These are phyloP conservation scores for Bergia sp. DNA, from an alignment of 92 coral and sea anemone genomes.

Conservation along the genomic window DNA sequence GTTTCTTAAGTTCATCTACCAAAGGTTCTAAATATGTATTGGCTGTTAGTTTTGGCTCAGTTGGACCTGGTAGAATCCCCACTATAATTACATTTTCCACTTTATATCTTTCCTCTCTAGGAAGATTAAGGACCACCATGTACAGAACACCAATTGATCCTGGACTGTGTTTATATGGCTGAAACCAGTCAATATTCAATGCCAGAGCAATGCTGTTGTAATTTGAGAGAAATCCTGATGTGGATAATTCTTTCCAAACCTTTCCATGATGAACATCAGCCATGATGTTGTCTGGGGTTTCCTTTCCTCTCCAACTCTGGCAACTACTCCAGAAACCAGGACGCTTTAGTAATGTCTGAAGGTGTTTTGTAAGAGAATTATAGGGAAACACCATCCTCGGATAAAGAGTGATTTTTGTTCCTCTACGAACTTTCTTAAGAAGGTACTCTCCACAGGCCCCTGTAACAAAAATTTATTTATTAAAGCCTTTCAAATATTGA, in stretches of 20 bases:
- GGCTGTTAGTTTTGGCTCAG: slow-evolving; percentile 63
- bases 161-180: slow-evolving; percentile 63
- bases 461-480: not conserved
- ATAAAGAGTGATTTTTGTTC: slow-evolving; percentile 51
- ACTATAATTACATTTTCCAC: slow-evolving; percentile 62
- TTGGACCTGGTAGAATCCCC: slow-evolving; percentile 73
- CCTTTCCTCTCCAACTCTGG: too few relatives aligned
- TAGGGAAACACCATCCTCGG: slow-evolving; percentile 74
- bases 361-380: not conserved
- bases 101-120: slow-evolving; percentile 64
- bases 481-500: not conserved
- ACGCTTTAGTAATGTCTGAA: too few relatives aligned
- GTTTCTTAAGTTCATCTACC: slow-evolving; percentile 53
- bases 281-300: slow-evolving; percentile 10
- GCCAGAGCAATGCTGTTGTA: slow-evolving; percentile 49
- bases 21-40: slow-evolving; percentile 65
- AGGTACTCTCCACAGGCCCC: slow-evolving; percentile 62
- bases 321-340: too few relatives aligned
- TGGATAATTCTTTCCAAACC: slow-evolving; percentile 56
- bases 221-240: slow-evolving; percentile 39
- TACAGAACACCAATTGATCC: slow-evolving; percentile 68
- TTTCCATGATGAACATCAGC: slow-evolving; percentile 58
- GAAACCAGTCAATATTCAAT: slow-evolving; percentile 69
- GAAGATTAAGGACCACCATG: slow-evolving; percentile 54
- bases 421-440: slow-evolving; percentile 58